Percentiles rank a stretch among this genome's conserved stretches.
Conservation (phyloP, 1,140 invertebrate genomes). For the Chrysopa pallens region DNA sequence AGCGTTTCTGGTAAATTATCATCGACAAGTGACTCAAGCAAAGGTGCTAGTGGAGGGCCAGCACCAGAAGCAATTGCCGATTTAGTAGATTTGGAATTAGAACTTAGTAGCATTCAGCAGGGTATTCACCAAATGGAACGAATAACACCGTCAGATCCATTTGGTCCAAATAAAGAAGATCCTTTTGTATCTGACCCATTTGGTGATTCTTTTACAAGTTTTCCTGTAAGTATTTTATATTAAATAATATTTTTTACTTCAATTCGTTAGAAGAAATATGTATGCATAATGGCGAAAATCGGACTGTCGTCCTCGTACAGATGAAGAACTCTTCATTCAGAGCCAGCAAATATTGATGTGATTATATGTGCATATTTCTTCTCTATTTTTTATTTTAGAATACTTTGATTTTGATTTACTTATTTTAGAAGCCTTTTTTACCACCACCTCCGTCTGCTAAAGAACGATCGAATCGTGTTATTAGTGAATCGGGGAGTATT, state of each 20-base stretch:
- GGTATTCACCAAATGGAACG: conserved; percentile 75
- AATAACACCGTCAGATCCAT: conserved; percentile 54
- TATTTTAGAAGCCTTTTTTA: conserved; percentile 28
- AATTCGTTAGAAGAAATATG: background rate
- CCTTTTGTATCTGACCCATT: conserved; percentile 45
- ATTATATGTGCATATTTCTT: background rate
- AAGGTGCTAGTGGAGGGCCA: background rate
- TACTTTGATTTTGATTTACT: conserved; percentile 1
- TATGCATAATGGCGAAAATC: background rate
- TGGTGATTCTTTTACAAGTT: conserved; percentile 60
- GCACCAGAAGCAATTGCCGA: conserved; percentile 45
- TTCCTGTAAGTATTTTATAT: conserved; percentile 30
- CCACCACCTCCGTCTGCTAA: conserved; percentile 44
- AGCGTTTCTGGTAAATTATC: background rate
- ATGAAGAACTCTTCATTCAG: background rate
- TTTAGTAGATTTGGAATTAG: conserved; percentile 83
- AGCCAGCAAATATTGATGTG: background rate
- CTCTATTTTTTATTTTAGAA: background rate
- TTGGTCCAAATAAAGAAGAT: conserved; percentile 32
- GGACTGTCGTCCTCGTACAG: background rate
- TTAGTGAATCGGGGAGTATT: conserved; percentile 15
- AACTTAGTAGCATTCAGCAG: conserved; percentile 74
- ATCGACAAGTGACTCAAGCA: background rate
- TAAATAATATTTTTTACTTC: background rate
- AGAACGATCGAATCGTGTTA: conserved; percentile 15